Percentiles rank a stretch among this genome's conserved stretches.
Conservation (phyloP, 1,140 invertebrate species). For the Ericerus pela region DNA sequence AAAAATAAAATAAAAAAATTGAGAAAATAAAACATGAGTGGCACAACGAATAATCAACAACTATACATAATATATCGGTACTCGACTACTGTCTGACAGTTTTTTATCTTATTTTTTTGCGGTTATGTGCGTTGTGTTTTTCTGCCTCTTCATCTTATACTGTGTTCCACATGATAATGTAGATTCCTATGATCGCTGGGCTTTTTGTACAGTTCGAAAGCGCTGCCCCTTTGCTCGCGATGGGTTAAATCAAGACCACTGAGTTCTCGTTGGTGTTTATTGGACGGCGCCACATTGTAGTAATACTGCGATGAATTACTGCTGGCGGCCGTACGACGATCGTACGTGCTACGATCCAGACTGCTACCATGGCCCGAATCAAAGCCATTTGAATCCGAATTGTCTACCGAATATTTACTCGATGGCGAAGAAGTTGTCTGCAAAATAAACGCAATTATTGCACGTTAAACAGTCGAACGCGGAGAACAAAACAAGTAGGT, state of each 20-base stretch:
- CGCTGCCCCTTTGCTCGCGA: conserved; percentile 80
- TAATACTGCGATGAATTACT: conserved; percentile 35
- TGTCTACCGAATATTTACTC: conserved; percentile 23
- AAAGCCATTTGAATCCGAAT: conserved; percentile 27
- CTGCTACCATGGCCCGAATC: conserved; percentile 37
- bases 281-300: conserved; percentile 39
- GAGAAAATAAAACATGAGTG: too few species aligned
- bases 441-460: neutral
- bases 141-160: conserved; percentile 9
- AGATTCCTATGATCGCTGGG: conserved; percentile 36
- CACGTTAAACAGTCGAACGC: neutral
- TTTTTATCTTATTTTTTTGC: too few species aligned
- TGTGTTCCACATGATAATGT: conserved; percentile 26
- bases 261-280: conserved; percentile 36
- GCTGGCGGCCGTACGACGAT: conserved; percentile 27
- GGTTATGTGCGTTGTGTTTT: too few species aligned
- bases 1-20: too few species aligned
- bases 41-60: too few species aligned
- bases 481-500: too few species aligned
- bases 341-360: conserved; percentile 32
- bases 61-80: too few species aligned
- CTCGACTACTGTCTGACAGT: too few species aligned
- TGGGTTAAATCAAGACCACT: conserved; percentile 55
- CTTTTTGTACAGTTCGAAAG: conserved; percentile 87
- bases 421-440: conserved; percentile 24